Evolutionary conservation across 2,113 vertebrate species (phyloP).

Genomic region (Anarrhichthys ocellatus): DNA sequence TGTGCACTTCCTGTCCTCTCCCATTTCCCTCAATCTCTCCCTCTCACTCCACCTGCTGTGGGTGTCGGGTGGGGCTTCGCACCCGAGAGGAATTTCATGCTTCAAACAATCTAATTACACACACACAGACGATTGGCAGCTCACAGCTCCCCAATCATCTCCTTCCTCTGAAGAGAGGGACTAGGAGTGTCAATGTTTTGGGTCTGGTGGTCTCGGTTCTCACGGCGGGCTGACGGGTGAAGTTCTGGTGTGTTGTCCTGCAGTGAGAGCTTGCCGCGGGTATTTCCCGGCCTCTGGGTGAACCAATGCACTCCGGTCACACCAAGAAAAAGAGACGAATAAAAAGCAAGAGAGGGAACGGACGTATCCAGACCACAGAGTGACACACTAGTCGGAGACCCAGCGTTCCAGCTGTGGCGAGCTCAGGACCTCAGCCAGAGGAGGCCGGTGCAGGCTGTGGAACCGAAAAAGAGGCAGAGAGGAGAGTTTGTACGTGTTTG

Average conservation of each 20-base stretch:
- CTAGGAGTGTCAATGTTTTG: slow-evolving; percentile 25
- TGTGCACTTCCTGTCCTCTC: slow-evolving; percentile 56
- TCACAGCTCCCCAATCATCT: slow-evolving; percentile 7
- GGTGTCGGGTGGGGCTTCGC: slow-evolving; percentile 39
- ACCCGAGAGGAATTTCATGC: slow-evolving; percentile 24
- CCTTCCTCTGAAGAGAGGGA: not conserved
- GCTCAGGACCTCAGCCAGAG: slow-evolving; percentile 53
- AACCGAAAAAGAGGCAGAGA: not conserved
- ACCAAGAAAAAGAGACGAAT: slow-evolving; percentile 38
- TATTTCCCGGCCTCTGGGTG: slow-evolving; percentile 74
- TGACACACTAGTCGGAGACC: slow-evolving; percentile 58
- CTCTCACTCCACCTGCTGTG: slow-evolving; percentile 58
- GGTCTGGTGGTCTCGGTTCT: slow-evolving; percentile 41
- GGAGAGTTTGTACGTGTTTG: slow-evolving; percentile 29
- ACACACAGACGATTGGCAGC: slow-evolving; percentile 14
- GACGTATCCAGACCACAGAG: slow-evolving; percentile 70
- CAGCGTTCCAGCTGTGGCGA: slow-evolving; percentile 62
- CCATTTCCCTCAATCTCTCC: slow-evolving; percentile 23
- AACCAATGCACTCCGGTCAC: slow-evolving; percentile 62
- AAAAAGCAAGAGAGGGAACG: slow-evolving; percentile 40
- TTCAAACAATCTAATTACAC: slow-evolving; percentile 51
- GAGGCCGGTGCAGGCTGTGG: slow-evolving; percentile 30
- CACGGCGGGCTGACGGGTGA: slow-evolving; percentile 8
- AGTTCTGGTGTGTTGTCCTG: slow-evolving; percentile 11
- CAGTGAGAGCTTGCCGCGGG: slow-evolving; percentile 40